Conservation (phyloP, 2,113 vertebrate genomes). For the Sebastes schlegelii region DNA sequence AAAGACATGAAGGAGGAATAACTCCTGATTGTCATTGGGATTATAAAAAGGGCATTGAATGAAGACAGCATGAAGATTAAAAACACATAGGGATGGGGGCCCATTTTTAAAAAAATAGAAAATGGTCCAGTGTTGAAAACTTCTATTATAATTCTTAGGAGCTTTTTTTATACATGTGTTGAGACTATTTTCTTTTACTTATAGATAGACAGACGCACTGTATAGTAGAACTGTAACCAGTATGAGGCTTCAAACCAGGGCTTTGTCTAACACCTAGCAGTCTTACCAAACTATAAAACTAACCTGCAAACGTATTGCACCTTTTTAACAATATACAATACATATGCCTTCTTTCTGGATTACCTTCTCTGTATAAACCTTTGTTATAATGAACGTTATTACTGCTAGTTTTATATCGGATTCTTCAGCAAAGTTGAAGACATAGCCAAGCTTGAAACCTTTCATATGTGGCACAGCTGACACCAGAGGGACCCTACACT, state of each 20-base stretch:
- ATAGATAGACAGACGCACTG: slow-evolving; percentile 28
- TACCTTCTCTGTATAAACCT: slow-evolving; percentile 46
- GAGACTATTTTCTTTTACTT: slow-evolving; percentile 29
- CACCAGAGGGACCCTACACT: not conserved
- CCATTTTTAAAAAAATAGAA: slow-evolving; percentile 3
- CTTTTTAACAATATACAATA: slow-evolving; percentile 53
- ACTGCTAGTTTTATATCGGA: slow-evolving; percentile 33
- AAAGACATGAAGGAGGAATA: not conserved
- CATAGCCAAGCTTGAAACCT: slow-evolving; percentile 35
- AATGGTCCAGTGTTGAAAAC: not conserved
- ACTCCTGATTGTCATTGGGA: slow-evolving; percentile 6
- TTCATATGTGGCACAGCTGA: slow-evolving; percentile 8
- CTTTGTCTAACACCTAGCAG: slow-evolving; percentile 57
- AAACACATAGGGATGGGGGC: not conserved
- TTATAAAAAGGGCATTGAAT: not conserved
- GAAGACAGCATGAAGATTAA: slow-evolving; percentile 1
- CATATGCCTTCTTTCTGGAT: slow-evolving; percentile 59
- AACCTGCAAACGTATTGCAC: slow-evolving; percentile 60
- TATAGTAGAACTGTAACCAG: slow-evolving; percentile 21
- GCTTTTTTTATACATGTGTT: slow-evolving; percentile 21
- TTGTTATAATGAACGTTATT: slow-evolving; percentile 63
- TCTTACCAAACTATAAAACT: slow-evolving; percentile 58
- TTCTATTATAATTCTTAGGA: not conserved
- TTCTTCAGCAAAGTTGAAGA: slow-evolving; percentile 18
- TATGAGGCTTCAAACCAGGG: slow-evolving; percentile 63